Base-by-base conservation (phyloP, 2,113 vertebrate genomes). In the Nipponia nippon region DNA sequence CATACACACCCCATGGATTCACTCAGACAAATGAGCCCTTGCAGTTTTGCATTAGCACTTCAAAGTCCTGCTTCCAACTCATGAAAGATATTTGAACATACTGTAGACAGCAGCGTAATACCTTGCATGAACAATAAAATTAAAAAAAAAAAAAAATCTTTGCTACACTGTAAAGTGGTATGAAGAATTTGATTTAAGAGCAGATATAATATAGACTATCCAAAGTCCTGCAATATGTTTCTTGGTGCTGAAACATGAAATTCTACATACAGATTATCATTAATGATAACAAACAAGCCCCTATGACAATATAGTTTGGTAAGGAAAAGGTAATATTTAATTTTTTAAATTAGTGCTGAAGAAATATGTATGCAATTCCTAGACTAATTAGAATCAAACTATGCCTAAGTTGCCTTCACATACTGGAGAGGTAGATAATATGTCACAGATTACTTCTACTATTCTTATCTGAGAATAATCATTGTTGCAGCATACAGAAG, bases 41-140 rank as follows among this genome's bases (percentile, higher is more conserved):
- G 86, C 84, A 96, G 83, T 76, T 86, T 78, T 89, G 46, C 77
- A 96, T 97, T 96, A 95, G 95, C 96, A 97, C 93, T 95, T 97
- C 97, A 97, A 97, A 97, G 95, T 87, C 85, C 88, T 70, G 82
- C 82, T 95, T 86, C 85, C 88, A 95, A 58, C 89, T 91, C 93
- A 88, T 38, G 38, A 75, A 84, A 90, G 91, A 42, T 63, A 81
- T 58, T 67, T 87, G 80, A 96, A 59, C 79, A 7, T 7, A 25
- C 46, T n/a, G 50, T 1, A 96, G 92, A 95, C 89, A 95, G 84
- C 67, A 77, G 66, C 1, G 4, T 61, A 95, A 77, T 83, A 42
- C n/a, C 40, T 63, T 77, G 38, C 32, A 76, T 8, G 40, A 87
- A 73, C 58, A 95, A 87, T 71, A 93, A 84, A 70, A 80, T 19